Evolutionary conservation across 2,113 vertebrate species (phyloP), one percentile per base, ranked within the genome.

Genomic region (Megaceryle maxima): DNA sequence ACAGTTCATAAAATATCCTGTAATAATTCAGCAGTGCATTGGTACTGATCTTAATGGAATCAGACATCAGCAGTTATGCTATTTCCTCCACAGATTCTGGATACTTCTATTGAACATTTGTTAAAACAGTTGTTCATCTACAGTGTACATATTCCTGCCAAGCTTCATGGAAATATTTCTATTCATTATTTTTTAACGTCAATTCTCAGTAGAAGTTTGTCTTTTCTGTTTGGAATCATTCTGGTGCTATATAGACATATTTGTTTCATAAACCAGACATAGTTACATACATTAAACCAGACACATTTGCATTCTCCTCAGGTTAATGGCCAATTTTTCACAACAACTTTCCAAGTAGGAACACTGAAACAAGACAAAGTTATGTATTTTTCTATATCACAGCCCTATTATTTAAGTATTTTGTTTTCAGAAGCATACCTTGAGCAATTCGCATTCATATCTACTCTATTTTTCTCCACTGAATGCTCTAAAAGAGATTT

Each of bases 31-130:
- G 85, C 85, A 81, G 94, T 76, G 94, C 92, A 91, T 43, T 67
- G 85, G 78, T 96, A 88, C 83, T 97, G 96, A 97, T 97, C 92
- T 95, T 97, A 97, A 97, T 93, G 91, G 84, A 96, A 96, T 95
- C 90, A 88, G 97, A 97, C 97, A 97, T 87, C 86, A 90, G 83
- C 55, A 96, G 92, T 97, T 95, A 94, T 85, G 92, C 80, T 90
- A 93, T 96, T 97, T 96, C 90, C 93, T 94, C 78, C 87, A 92
- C 6, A 35, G 68, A 96, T 94, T 97, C 93, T 96, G 95, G 94
- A 92, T 88, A 84, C 86, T 96, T 95, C 83, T 75, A 82, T 53
- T 77, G 94, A 97, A 97, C 96, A 96, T 97, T 97, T 97, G 90
- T 91, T 96, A 95, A 95, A 97, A 97, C 93, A 96, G 95, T 97